Conservation (phyloP, 2,888 invertebrate species). For the Drosophila cognata region DNA sequence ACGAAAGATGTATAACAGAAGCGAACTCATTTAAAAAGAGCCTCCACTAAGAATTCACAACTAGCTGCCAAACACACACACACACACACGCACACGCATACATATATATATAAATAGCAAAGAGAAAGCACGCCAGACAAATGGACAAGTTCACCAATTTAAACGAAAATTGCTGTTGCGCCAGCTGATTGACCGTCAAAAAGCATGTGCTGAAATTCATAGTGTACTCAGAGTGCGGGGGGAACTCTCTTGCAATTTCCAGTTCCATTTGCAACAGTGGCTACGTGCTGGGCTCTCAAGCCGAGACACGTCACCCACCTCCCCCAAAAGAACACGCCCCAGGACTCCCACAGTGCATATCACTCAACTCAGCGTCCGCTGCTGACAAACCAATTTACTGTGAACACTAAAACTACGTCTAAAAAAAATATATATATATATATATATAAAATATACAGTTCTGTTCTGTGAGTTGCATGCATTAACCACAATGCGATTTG, state of each 20-base stretch:
- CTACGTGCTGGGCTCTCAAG: constrained; percentile 57
- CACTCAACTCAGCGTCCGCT: constrained; percentile 34
- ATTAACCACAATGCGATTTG: constrained; percentile 7
- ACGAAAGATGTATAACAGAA: constrained; percentile 16
- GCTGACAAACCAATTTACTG: constrained; percentile 62
- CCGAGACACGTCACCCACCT: constrained; percentile 1
- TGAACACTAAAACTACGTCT: constrained; percentile 29
- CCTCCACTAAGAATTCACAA: constrained; percentile 40
- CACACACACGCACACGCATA: not conserved
- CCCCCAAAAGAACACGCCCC: constrained; percentile 6
- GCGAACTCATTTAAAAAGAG: constrained; percentile 29
- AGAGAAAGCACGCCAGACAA: constrained; percentile 17
- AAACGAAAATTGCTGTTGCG: constrained; percentile 33
- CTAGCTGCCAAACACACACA: constrained; percentile 26
- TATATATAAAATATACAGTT: not conserved
- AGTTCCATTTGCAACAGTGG: constrained; percentile 52
- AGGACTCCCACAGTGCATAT: constrained; percentile 35
- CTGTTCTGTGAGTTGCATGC: constrained; percentile 20
- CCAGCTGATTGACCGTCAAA: constrained; percentile 51
- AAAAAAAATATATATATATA: constrained; percentile 23
- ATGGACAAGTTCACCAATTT: constrained; percentile 28
- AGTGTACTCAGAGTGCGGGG: not conserved
- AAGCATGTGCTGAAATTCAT: constrained; percentile 19
- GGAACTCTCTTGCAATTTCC: constrained; percentile 17
- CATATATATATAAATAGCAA: constrained; percentile 14